Base-by-base conservation (phyloP, 1,140 invertebrate genomes). In the Brachionus asplanchnoidis region DNA sequence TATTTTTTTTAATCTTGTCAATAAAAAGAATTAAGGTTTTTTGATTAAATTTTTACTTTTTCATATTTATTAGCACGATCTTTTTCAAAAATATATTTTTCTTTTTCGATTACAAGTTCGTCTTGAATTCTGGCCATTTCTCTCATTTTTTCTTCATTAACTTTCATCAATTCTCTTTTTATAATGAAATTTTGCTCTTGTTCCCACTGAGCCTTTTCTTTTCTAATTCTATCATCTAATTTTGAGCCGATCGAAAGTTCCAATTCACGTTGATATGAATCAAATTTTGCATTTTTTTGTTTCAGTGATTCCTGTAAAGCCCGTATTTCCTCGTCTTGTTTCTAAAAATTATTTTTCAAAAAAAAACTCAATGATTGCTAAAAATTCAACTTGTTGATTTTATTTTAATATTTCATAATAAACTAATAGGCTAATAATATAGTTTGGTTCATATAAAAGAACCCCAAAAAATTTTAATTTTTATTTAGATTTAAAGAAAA, bases 101-200 rank as follows among this genome's bases (percentile, higher is more conserved):
- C 79, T 14, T 40, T 26, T 36, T 82, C 79, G 2, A 26, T 9
- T 36, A 23, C 36, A 11, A 82, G 40, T 56, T 82, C 79, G 9
- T 82, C 79, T 66, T 82, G 53, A 44, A 82, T 23, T 68, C 42
- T 60, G 5, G 53, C 20, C 50, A 60, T 42, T 44, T 82, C 79
- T 42, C n/a, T 40, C 17, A 42, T 20, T 44, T 60, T 65, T 65
- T 82, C 79, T 28, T 82, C 53, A 42, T 82, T 82, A 20, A 82
- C n/a, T 44, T 82, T 82, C 9, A n/a, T 28, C 14, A 82, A 40
- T 44, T 82, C 79, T 12, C 53, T 23, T 82, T 68, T 82, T 36
- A 82, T 82, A n/a, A 82, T 17, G 20, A 68, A 60, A 60, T 82
- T 68, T 82, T 82, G 79, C 11, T 82, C 79, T 44, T 82, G 79